These are phyloP conservation scores for Boleophthalmus pectinirostris DNA, from an alignment of 2,113 vertebrate genomes.

Conservation along the genomic window DNA sequence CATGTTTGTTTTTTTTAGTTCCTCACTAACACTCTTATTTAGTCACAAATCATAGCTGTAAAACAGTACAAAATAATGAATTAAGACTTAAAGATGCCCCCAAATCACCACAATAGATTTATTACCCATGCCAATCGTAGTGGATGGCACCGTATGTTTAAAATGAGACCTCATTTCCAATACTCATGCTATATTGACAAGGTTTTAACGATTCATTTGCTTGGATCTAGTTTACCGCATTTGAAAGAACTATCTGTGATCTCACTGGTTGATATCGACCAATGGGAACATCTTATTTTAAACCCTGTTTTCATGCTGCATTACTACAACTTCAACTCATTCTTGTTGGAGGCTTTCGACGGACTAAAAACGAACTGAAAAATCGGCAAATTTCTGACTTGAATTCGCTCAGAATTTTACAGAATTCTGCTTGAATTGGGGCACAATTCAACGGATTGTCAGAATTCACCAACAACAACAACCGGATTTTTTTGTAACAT, in stretches of 20 bases:
- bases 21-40: too few species aligned
- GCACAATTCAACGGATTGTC: background rate
- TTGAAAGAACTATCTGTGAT: background rate
- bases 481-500: constrained; percentile 13
- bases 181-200: background rate
- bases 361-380: constrained; percentile 11
- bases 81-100: too few species aligned
- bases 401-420: background rate
- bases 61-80: too few species aligned
- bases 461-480: background rate
- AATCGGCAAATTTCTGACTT: background rate
- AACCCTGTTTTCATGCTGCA: constrained; percentile 63
- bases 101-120: too few species aligned
- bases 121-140: too few species aligned
- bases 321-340: constrained; percentile 28
- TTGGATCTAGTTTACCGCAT: background rate
- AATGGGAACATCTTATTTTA: constrained; percentile 2
- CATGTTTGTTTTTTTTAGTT: too few species aligned
- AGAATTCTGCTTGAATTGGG: background rate
- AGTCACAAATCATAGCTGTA: too few species aligned
- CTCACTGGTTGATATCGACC: constrained; percentile 16
- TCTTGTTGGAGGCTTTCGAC: background rate
- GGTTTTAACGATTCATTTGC: background rate
- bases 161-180: background rate
- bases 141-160: background rate